phyloP scores from a whole-genome alignment of 2,888 invertebrate genomes.

The Andrena bucephala region DNA sequence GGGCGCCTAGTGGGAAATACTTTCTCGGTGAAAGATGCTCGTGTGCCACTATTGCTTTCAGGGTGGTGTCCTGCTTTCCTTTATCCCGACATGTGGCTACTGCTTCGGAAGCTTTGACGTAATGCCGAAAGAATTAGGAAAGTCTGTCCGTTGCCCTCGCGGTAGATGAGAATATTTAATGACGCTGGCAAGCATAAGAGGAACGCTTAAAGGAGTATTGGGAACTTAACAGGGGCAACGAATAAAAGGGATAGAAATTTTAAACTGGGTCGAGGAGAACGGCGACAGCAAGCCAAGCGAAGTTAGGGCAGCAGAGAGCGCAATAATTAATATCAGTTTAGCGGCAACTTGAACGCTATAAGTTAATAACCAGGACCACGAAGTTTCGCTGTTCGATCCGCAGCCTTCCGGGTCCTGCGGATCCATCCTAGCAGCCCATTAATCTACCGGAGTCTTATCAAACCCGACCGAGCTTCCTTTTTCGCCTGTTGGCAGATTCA shows the following conservation, averaged over 20 bases:
- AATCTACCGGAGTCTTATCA: neutral
- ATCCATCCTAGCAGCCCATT: conserved; percentile 27
- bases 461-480: neutral
- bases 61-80: conserved; percentile 30
- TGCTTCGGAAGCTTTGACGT: neutral
- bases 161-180: neutral
- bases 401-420: conserved; percentile 35
- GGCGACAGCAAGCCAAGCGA: conserved; percentile 31
- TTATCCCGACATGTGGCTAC: conserved; percentile 24
- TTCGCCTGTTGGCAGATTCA: neutral
- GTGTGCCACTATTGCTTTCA: conserved; percentile 35
- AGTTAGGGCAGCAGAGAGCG: conserved; percentile 41
- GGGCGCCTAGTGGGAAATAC: conserved; percentile 59
- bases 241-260: conserved; percentile 26
- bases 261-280: conserved; percentile 21
- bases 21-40: conserved; percentile 55
- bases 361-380: conserved; percentile 69
- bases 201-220: neutral
- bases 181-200: neutral
- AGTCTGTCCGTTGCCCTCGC: too few relatives aligned
- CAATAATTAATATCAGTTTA: conserved; percentile 73
- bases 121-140: too few relatives aligned
- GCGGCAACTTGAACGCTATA: conserved; percentile 67
- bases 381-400: conserved; percentile 62
- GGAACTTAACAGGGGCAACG: neutral